Evolutionary conservation across 2,888 invertebrate genomes (phyloP), one percentile per base, ranked within the genome.

Genomic region (Lasioglossum figueresi): DNA sequence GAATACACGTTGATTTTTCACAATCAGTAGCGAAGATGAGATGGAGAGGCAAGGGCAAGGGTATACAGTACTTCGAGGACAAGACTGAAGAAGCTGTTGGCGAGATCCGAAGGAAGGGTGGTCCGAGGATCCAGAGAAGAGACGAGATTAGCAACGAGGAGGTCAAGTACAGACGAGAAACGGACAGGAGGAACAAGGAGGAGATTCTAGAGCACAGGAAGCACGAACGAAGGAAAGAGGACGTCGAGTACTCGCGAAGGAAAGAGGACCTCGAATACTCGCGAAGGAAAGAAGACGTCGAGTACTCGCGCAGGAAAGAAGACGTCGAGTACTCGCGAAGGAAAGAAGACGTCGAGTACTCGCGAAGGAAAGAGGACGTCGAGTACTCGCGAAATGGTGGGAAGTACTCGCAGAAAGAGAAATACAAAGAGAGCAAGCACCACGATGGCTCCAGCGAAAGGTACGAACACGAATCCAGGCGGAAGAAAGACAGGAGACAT

Each of bases 1-100:
- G 99, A 88, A 99, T 99, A 93, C 99, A 99, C 95, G 99, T 99
- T 0, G 99, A 99, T 95, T 99, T 99, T 95, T 99, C 99, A 88
- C 99, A 99, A 95, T 99, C 99, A 75, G 99, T 99, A 0, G 97
- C 99, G 2, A 99, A 99, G 95, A 96, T 98, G 91, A 97, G 97
- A 92, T 99, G 98, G 98, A 96, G 97, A 79, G 98, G 98, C 3
- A 98, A 98, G 95, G 98, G 98, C 0, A 96, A 97, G 93, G 98
- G 98, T 8, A 97, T 98, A 0, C 96, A 84, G 23, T 91, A 91
- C 48, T 85, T 87, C 8, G 86, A 90, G 2, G 88, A 87, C 14
- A 73, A 75, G n/a, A 66, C 66, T 56, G 79, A 83, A 37, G 75
- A 83, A 40, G 71, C 43, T 0, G 31, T 14, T 10, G 34, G 45